These are phyloP conservation scores for Daboia siamensis DNA, from an alignment of 2,113 vertebrate species.

Conservation along the genomic window DNA sequence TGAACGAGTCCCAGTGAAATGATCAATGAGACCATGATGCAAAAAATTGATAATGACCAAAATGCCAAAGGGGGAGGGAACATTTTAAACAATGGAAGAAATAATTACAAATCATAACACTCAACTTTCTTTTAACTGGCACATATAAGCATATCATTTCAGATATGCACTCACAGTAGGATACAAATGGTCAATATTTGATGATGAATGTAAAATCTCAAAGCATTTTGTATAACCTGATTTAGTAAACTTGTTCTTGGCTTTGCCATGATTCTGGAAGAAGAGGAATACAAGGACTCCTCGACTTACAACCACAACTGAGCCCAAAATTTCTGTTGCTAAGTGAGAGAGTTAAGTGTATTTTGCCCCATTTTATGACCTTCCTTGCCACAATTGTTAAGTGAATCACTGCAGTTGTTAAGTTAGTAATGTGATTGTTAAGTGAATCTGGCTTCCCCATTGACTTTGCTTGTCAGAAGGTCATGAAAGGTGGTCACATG, in stretches of 20 bases:
- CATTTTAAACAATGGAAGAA: neutral
- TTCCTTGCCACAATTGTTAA: neutral
- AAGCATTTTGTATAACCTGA: neutral
- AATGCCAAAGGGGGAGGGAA: neutral
- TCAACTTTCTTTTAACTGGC: neutral
- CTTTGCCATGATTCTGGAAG: neutral
- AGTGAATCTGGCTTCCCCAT: neutral
- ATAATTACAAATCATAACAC: neutral
- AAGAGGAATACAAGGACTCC: neutral
- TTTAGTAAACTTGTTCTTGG: neutral
- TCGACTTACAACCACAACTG: too few relatives aligned
- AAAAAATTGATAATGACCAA: neutral
- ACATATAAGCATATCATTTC: neutral
- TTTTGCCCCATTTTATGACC: neutral
- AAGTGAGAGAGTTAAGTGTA: too few relatives aligned
- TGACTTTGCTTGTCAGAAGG: neutral
- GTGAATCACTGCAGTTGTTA: neutral
- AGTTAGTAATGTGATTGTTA: neutral
- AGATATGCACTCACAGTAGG: neutral
- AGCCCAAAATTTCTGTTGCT: too few relatives aligned
- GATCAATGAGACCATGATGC: neutral
- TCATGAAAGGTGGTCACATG: neutral
- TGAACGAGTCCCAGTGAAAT: neutral
- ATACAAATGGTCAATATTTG: neutral
- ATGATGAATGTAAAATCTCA: neutral